A percentile compares a stretch with the other conserved stretches of the same genome.
These are phyloP conservation scores for Antheraea yamamai DNA, from an alignment of 2,888 invertebrate species.

Conservation along the genomic window DNA sequence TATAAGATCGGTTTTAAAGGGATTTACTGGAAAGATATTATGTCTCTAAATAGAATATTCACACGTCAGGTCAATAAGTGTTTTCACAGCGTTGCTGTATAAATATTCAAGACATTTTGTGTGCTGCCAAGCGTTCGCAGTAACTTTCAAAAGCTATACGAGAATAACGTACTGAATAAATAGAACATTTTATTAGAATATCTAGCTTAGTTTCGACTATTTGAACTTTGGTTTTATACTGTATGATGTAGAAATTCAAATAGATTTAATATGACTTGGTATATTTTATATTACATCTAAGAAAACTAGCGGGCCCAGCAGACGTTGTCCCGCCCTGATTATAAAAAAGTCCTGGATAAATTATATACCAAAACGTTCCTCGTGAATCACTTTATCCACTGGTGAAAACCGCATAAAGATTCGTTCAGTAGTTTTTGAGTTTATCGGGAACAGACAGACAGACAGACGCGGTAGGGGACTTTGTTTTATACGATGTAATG, in stretches of 20 bases:
- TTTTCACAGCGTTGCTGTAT: constrained; percentile 20
- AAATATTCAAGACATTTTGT: constrained; percentile 18
- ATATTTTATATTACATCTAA: neutral
- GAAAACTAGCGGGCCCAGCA: no score
- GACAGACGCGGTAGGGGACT: no score
- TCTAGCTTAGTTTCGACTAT: neutral
- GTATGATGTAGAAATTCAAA: neutral
- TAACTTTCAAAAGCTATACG: constrained; percentile 15
- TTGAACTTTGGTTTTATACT: constrained; percentile 12
- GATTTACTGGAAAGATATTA: constrained; percentile 9
- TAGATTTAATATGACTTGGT: neutral
- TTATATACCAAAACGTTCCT: no score
- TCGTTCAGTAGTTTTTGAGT: no score
- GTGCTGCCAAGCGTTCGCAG: constrained; percentile 18
- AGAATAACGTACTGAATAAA: constrained; percentile 5
- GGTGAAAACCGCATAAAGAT: no score
- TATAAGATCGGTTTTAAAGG: neutral
- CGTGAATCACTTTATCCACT: no score
- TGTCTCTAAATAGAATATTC: constrained; percentile 24
- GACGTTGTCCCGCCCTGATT: no score
- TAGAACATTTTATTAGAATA: constrained; percentile 5
- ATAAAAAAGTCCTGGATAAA: no score
- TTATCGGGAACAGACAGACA: no score
- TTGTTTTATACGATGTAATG: no score
- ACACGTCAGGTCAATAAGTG: constrained; percentile 18